phyloP scores from a whole-genome alignment of 2,113 vertebrate species.

The Antechinus stuartii region DNA sequence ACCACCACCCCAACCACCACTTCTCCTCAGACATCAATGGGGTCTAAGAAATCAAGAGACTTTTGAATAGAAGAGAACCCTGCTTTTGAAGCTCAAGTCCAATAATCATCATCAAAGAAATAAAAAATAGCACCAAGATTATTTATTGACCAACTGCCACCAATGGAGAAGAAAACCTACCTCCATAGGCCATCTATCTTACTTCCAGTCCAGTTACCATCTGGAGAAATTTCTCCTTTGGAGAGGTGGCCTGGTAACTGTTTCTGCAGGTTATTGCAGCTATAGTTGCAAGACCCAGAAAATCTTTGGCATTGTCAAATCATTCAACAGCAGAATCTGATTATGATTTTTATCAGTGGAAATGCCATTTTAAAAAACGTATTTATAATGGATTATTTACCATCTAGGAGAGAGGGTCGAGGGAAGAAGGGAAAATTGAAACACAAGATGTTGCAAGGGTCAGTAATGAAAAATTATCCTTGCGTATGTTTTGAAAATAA shows the following conservation, averaged over 20 bases:
- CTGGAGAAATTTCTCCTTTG: background rate
- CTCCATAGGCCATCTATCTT: background rate
- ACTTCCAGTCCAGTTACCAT: background rate
- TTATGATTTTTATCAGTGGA: background rate
- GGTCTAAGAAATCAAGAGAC: background rate
- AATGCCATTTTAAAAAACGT: background rate
- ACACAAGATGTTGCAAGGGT: too few relatives aligned
- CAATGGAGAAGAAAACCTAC: background rate
- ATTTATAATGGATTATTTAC: too few relatives aligned
- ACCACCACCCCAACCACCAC: background rate
- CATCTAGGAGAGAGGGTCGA: too few relatives aligned
- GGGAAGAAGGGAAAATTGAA: too few relatives aligned
- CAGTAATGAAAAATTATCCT: too few relatives aligned
- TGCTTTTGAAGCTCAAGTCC: background rate
- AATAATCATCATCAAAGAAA: background rate
- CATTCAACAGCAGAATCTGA: background rate
- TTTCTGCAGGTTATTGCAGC: background rate
- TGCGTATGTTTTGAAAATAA: too few relatives aligned
- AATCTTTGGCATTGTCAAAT: background rate
- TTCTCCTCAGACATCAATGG: background rate
- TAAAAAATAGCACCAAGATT: background rate
- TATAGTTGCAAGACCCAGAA: background rate
- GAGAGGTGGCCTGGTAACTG: background rate
- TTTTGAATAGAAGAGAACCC: background rate
- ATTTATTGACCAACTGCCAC: background rate